Conservation (phyloP, 2,888 invertebrate genomes). For the Dascillus cervinus region DNA sequence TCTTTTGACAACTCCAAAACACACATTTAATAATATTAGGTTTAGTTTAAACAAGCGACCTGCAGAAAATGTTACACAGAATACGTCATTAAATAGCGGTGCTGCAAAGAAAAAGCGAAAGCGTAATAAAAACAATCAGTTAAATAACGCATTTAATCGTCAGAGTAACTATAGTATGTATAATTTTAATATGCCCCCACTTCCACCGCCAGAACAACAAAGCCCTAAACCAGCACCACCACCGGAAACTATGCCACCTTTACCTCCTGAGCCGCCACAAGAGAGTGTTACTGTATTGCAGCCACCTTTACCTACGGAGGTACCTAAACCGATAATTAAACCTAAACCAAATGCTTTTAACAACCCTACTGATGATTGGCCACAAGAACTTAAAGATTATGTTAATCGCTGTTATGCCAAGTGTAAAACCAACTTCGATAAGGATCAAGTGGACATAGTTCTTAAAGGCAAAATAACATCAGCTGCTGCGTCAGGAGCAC, state of each 20-base stretch:
- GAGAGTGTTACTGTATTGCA: conserved; percentile 40
- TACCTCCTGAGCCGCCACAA: conserved; percentile 44
- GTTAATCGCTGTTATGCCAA: conserved; percentile 89
- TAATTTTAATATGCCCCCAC: conserved; percentile 42
- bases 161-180: conserved; percentile 25
- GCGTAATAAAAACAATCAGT: conserved; percentile 56
- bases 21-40: conserved; percentile 45
- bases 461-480: conserved; percentile 90
- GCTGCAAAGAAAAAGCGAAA: conserved; percentile 70
- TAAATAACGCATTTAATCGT: conserved; percentile 24
- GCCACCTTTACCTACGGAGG: conserved; percentile 42
- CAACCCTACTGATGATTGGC: conserved; percentile 65
- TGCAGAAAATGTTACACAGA: conserved; percentile 34
- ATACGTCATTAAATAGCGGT: conserved; percentile 43
- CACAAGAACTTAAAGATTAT: conserved; percentile 74
- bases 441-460: conserved; percentile 90
- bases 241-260: conserved; percentile 45
- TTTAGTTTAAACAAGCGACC: conserved; percentile 46
- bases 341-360: conserved; percentile 38
- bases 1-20: conserved; percentile 31
- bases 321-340: conserved; percentile 26
- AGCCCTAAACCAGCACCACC: conserved; percentile 48
- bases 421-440: conserved; percentile 79
- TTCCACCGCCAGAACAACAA: conserved; percentile 45
- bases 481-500: conserved; percentile 79